Percentiles rank a stretch among this genome's conserved stretches.
These are phyloP conservation scores for Morone chrysops DNA, from an alignment of 2,113 vertebrate species.

Conservation along the genomic window DNA sequence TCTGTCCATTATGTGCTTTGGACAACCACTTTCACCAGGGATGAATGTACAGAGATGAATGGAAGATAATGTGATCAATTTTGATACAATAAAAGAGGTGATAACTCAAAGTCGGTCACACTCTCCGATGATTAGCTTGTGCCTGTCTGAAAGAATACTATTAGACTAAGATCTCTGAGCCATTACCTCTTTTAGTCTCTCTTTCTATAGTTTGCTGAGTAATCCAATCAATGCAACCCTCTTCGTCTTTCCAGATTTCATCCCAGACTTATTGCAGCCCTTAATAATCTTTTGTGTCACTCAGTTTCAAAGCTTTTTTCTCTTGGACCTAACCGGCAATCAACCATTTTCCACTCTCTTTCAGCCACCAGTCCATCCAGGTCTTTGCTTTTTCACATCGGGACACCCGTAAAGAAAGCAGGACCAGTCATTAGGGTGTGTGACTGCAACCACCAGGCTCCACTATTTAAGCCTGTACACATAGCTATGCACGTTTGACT, in stretches of 20 bases:
- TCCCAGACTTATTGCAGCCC: slow-evolving; percentile 66
- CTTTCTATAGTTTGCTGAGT: slow-evolving; percentile 64
- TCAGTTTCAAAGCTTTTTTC: slow-evolving; percentile 44
- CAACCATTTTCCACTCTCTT: slow-evolving; percentile 47
- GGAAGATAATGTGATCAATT: slow-evolving; percentile 74
- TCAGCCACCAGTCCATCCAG: slow-evolving; percentile 35
- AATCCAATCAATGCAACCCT: slow-evolving; percentile 73
- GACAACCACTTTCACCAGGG: slow-evolving; percentile 73
- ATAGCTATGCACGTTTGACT: slow-evolving; percentile 57
- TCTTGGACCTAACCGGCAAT: slow-evolving; percentile 43
- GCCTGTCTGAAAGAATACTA: slow-evolving; percentile 68
- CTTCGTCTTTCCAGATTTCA: slow-evolving; percentile 70
- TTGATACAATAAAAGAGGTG: slow-evolving; percentile 78
- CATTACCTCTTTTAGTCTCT: slow-evolving; percentile 70
- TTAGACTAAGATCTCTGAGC: slow-evolving; percentile 68
- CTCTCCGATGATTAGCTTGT: slow-evolving; percentile 63
- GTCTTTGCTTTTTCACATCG: slow-evolving; percentile 20
- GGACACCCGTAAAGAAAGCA: slow-evolving; percentile 36
- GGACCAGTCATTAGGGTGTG: slow-evolving; percentile 21
- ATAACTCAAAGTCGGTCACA: slow-evolving; percentile 80
- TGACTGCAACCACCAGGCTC: slow-evolving; percentile 27
- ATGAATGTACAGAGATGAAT: slow-evolving; percentile 69
- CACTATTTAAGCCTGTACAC: slow-evolving; percentile 36
- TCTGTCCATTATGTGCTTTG: slow-evolving; percentile 78
- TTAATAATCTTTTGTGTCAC: slow-evolving; percentile 55